Evolutionary conservation across 2,113 vertebrate genomes (phyloP).

Genomic region (Galbula dea): DNA sequence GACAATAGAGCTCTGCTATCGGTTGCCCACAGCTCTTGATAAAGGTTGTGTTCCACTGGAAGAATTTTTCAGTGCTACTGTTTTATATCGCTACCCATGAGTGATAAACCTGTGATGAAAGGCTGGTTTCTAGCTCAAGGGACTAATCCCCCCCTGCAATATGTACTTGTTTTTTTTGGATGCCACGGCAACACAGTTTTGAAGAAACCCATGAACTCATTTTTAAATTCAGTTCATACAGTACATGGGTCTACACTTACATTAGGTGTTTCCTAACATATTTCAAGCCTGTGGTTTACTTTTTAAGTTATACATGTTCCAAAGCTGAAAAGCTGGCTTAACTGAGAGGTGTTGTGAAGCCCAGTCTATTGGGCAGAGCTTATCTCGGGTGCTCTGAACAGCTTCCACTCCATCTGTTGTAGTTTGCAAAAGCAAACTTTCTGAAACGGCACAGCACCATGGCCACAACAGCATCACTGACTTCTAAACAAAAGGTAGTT

Average conservation of each 20-base stretch:
- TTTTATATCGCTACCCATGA: background rate
- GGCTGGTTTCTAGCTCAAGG: background rate
- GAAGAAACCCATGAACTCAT: background rate
- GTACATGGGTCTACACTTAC: background rate
- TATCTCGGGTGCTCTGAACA: background rate
- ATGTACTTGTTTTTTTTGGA: background rate
- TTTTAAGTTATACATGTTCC: background rate
- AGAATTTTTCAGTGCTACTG: background rate
- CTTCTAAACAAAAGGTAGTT: background rate
- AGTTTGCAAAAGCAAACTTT: background rate
- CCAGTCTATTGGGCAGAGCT: background rate
- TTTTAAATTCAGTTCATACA: background rate
- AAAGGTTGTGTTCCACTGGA: conserved; percentile 23
- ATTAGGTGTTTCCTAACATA: background rate
- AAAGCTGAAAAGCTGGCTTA: background rate
- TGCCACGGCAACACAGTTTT: background rate
- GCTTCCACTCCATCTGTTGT: background rate
- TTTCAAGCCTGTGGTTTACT: background rate
- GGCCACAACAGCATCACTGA: background rate
- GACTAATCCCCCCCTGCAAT: background rate
- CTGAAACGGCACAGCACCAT: fast-evolving
- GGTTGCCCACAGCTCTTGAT: conserved; percentile 37
- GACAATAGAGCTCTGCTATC: background rate
- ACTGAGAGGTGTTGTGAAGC: background rate
- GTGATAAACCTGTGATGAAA: background rate